phyloP scores from a whole-genome alignment of 1,140 invertebrate species.

The Bombus superbus region DNA sequence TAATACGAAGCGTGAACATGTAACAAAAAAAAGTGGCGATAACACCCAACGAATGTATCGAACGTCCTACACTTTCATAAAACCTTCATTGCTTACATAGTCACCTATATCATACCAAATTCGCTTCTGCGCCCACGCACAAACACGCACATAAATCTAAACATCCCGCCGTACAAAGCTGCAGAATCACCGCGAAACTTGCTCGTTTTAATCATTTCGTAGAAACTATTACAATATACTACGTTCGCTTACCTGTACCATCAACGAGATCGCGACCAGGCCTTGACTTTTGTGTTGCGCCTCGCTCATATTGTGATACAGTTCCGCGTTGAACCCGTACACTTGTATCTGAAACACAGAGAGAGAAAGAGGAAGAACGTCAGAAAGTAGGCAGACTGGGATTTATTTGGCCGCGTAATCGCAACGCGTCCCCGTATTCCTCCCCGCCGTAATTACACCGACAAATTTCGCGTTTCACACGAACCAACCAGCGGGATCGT shows the following conservation, averaged over 20 bases:
- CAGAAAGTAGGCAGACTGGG: slow-evolving; percentile 1
- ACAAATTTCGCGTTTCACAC: slow-evolving; percentile 52
- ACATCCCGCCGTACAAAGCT: not conserved
- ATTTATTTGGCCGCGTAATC: slow-evolving; percentile 53
- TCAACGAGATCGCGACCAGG: slow-evolving; percentile 95
- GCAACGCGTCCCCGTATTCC: slow-evolving; percentile 36
- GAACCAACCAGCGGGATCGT: not conserved
- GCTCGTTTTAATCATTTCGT: not conserved
- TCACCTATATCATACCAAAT: too few relatives aligned
- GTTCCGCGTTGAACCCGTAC: slow-evolving; percentile 97
- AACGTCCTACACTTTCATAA: too few relatives aligned
- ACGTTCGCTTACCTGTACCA: slow-evolving; percentile 91
- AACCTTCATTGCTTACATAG: too few relatives aligned
- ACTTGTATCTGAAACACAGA: slow-evolving; percentile 92
- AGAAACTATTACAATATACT: not conserved
- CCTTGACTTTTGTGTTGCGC: slow-evolving; percentile 96
- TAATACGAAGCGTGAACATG: not conserved
- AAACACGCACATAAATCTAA: too few relatives aligned
- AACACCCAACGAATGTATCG: too few relatives aligned
- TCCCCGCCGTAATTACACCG: slow-evolving; percentile 47
- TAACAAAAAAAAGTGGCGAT: not conserved
- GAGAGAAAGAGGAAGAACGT: slow-evolving; percentile 36
- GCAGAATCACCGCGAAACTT: not conserved
- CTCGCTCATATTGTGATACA: slow-evolving; percentile 98
- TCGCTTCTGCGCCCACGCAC: too few relatives aligned